Evolutionary conservation across 2,888 invertebrate species (phyloP).

Genomic region (Taphrorychus bicolor): DNA sequence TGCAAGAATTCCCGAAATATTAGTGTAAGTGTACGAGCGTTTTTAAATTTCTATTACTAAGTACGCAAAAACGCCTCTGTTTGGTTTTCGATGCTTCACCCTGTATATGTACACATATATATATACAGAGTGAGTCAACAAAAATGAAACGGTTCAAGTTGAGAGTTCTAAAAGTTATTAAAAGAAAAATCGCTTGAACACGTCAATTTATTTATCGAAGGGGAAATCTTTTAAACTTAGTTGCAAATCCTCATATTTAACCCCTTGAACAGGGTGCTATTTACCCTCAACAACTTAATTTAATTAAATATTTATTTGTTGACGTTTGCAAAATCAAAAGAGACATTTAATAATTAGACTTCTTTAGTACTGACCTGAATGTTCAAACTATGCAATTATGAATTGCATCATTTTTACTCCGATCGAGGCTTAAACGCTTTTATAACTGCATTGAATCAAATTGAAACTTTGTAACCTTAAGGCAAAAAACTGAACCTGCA

Average conservation of each 20-base stretch:
- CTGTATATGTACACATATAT: background rate
- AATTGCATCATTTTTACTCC: no score
- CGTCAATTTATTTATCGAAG: background rate
- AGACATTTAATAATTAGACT: background rate
- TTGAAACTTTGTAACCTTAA: background rate
- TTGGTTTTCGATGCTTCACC: no score
- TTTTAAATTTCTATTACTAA: no score
- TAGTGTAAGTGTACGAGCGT: no score
- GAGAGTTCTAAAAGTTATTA: background rate
- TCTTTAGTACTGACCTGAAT: slow-evolving; percentile 11
- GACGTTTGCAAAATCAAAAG: background rate
- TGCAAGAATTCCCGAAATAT: no score
- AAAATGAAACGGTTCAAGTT: background rate
- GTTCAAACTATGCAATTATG: slow-evolving; percentile 23
- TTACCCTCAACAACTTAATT: background rate
- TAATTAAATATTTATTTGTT: background rate
- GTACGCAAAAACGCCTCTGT: no score
- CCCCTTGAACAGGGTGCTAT: background rate
- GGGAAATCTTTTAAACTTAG: background rate
- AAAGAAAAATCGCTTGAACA: background rate
- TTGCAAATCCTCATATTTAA: background rate
- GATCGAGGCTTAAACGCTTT: background rate
- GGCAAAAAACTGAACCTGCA: background rate
- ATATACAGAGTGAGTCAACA: background rate
- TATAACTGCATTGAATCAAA: background rate